Conservation (phyloP, 2,113 vertebrate genomes). For the Bettongia penicillata region DNA sequence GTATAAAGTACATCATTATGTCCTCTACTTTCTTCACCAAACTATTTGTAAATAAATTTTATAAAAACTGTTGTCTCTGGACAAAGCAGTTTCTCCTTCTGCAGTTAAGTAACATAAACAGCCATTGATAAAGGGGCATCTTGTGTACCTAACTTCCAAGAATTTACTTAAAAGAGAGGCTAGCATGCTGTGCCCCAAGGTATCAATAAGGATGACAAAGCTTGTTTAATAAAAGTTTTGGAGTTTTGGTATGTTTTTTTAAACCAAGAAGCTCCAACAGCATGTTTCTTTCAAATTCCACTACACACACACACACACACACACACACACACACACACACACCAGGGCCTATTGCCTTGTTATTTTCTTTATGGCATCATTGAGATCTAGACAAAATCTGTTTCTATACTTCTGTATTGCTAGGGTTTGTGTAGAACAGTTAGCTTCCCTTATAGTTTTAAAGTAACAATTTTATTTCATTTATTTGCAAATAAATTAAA, state of each 20-base stretch:
- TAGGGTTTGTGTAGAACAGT: conserved; percentile 48
- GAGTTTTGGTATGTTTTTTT: not conserved
- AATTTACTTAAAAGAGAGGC: conserved; percentile 63
- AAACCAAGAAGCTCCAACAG: conserved; percentile 52
- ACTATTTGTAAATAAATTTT: conserved; percentile 49
- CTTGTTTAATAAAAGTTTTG: conserved; percentile 50
- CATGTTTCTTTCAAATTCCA: conserved; percentile 30
- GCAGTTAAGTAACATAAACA: conserved; percentile 64
- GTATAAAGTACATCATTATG: conserved; percentile 18
- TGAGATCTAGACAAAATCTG: conserved; percentile 24
- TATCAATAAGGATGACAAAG: conserved; percentile 61
- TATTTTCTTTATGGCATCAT: conserved; percentile 8
- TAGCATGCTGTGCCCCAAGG: conserved; percentile 55
- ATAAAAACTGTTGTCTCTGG: conserved; percentile 67
- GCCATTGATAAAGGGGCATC: conserved; percentile 55
- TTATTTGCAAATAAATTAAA: conserved; percentile 44
- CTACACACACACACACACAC: not conserved
- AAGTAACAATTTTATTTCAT: conserved; percentile 34
- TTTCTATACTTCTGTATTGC: conserved; percentile 24
- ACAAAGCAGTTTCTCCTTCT: conserved; percentile 61
- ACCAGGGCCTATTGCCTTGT: not conserved
- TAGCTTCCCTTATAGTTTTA: conserved; percentile 30
- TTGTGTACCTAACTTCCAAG: conserved; percentile 53
- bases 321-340: conserved; percentile 24
- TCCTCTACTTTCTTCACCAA: conserved; percentile 15